A percentile compares a stretch with the other conserved stretches of the same genome.
Evolutionary conservation across 1,140 invertebrate species (phyloP).

Genomic region (Paralvinella palmiformis): DNA sequence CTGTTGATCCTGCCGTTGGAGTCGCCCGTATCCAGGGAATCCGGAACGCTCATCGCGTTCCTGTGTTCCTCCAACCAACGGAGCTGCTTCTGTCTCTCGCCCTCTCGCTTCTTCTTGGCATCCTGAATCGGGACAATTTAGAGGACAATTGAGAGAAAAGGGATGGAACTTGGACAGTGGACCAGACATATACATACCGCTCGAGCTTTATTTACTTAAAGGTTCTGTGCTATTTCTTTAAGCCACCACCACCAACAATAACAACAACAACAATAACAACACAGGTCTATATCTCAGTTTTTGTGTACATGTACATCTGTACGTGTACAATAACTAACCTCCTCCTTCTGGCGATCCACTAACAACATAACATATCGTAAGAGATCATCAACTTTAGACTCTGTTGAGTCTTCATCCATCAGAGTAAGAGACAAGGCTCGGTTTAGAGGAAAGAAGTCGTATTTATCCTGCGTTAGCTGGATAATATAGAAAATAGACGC

Average conservation of each 20-base stretch:
- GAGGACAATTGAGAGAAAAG: no score
- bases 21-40: constrained; percentile 12
- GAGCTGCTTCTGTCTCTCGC: constrained; percentile 33
- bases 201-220: no score
- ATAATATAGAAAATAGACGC: no score
- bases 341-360: constrained; percentile 19
- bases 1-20: not conserved
- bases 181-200: no score
- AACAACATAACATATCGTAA: constrained; percentile 16
- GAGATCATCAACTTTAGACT: constrained; percentile 25
- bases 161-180: no score
- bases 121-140: no score
- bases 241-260: no score
- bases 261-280: no score
- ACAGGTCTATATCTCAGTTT: no score
- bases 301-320: no score
- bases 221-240: no score
- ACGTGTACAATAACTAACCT: constrained; percentile 11
- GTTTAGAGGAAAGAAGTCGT: constrained; percentile 50
- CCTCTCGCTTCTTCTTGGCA: constrained; percentile 28
- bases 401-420: constrained; percentile 22
- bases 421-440: constrained; percentile 39
- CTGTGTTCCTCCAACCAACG: constrained; percentile 28
- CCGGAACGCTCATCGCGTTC: constrained; percentile 8
- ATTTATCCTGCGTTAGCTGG: constrained; percentile 42